Percentiles rank a stretch among this genome's conserved stretches.
These are phyloP conservation scores for Acanthornis magna DNA, from an alignment of 2,797 vertebrate genomes.

Conservation along the genomic window DNA sequence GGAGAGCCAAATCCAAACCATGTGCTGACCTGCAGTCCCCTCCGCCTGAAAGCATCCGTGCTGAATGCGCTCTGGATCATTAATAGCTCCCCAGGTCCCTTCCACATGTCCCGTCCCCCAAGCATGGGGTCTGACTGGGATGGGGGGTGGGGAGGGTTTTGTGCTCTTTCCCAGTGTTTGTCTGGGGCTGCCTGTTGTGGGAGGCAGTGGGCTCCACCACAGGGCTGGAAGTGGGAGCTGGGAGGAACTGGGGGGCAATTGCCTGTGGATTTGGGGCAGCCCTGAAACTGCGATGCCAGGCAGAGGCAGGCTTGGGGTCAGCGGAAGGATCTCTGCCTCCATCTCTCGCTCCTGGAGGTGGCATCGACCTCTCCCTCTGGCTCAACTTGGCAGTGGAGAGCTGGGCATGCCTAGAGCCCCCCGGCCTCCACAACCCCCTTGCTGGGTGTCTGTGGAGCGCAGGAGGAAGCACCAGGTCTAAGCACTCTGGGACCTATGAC, in stretches of 20 bases:
- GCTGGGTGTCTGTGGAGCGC: fast-evolving
- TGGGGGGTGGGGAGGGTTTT: background rate
- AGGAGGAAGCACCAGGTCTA: background rate
- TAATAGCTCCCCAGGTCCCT: constrained; percentile 4
- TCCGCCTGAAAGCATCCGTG: background rate
- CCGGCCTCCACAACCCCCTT: fast-evolving
- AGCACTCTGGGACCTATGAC: fast-evolving
- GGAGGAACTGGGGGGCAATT: background rate
- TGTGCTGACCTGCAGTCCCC: constrained; percentile 53
- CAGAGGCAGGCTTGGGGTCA: background rate
- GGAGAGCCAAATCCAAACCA: constrained; percentile 56
- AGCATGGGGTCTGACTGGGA: background rate
- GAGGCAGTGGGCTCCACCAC: fast-evolving
- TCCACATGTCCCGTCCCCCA: background rate
- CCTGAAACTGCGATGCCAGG: background rate
- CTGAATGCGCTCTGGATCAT: constrained; percentile 7
- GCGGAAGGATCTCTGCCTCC: background rate
- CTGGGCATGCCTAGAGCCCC: fast-evolving
- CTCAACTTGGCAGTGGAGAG: background rate
- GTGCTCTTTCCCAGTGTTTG: background rate
- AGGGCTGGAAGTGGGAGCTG: fast-evolving
- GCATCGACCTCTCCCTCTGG: background rate
- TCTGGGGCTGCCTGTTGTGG: background rate
- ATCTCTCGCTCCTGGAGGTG: fast-evolving
- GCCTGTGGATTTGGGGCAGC: background rate